Evolutionary conservation across 2,113 vertebrate genomes (phyloP).

Genomic region (Sialia sialis): DNA sequence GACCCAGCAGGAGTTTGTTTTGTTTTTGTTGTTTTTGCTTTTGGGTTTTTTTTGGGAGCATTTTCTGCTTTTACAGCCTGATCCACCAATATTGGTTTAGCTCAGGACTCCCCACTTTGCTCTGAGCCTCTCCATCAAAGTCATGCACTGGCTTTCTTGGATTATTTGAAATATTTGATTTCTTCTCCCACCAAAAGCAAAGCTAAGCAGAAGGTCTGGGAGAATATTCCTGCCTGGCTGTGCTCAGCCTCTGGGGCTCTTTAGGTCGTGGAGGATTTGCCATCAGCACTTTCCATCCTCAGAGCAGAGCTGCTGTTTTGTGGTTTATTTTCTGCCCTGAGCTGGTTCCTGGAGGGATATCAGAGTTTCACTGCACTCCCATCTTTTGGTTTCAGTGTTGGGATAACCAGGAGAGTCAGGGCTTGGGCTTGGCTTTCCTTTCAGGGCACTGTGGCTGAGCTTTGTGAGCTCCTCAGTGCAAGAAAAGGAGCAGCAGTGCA

Average conservation of each 20-base stretch:
- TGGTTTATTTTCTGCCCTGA: slow-evolving; percentile 18
- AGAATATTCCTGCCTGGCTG: neutral
- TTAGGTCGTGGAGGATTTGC: neutral
- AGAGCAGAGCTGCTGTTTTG: neutral
- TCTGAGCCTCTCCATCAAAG: neutral
- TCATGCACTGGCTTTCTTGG: neutral
- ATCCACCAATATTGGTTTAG: neutral
- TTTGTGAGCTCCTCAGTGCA: neutral
- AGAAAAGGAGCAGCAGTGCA: neutral
- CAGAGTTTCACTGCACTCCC: neutral
- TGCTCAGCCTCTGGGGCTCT: neutral
- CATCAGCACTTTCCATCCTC: neutral
- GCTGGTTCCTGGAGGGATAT: neutral
- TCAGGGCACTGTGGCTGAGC: neutral
- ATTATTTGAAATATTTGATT: neutral
- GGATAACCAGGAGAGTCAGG: neutral
- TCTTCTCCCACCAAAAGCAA: neutral
- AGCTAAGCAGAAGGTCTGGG: neutral
- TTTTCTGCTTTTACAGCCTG: neutral
- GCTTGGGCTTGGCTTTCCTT: neutral
- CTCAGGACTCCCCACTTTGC: neutral
- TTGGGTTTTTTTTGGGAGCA: neutral
- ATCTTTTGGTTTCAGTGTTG: neutral
- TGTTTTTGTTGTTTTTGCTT: no score
- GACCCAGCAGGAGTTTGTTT: neutral